These are phyloP conservation scores for Pseudomyrmex dendroicus DNA, from an alignment of 1,140 invertebrate species.

Conservation along the genomic window DNA sequence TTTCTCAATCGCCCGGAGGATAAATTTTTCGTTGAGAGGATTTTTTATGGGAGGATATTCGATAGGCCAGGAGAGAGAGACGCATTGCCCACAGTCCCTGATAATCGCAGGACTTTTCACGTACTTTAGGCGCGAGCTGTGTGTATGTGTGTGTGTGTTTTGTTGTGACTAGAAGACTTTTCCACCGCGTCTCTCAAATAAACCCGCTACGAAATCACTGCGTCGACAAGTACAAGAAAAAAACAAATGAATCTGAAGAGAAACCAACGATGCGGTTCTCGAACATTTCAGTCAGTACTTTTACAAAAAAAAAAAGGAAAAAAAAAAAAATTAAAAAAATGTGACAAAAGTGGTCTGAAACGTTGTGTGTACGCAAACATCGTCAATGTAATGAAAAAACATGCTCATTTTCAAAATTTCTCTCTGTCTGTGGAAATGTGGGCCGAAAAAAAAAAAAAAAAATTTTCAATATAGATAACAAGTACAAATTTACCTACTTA, in stretches of 20 bases:
- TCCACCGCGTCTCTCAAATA: no score
- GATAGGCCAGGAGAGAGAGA: conserved; percentile 53
- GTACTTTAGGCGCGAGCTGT: not conserved
- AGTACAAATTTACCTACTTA: no score
- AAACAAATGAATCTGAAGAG: not conserved
- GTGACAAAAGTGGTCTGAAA: no score
- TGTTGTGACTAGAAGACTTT: conserved; percentile 25
- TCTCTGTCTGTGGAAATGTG: no score
- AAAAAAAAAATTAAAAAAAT: no score
- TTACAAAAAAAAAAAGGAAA: no score
- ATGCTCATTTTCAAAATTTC: no score
- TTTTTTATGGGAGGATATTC: not conserved
- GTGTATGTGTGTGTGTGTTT: conserved; percentile 26
- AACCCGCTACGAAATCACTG: not conserved
- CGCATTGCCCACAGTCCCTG: conserved; percentile 45
- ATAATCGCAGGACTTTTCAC: conserved; percentile 62
- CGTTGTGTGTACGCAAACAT: no score
- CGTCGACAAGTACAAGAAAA: conserved; percentile 12
- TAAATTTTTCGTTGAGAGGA: conserved; percentile 20
- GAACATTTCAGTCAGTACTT: no score
- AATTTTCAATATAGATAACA: no score
- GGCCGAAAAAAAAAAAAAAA: no score
- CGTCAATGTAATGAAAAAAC: no score
- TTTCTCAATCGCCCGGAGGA: conserved; percentile 18
- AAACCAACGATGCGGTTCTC: not conserved